Evolutionary conservation across 2,113 vertebrate genomes (phyloP), one percentile per base, ranked within the genome.

Genomic region (Gopherus flavomarginatus): DNA sequence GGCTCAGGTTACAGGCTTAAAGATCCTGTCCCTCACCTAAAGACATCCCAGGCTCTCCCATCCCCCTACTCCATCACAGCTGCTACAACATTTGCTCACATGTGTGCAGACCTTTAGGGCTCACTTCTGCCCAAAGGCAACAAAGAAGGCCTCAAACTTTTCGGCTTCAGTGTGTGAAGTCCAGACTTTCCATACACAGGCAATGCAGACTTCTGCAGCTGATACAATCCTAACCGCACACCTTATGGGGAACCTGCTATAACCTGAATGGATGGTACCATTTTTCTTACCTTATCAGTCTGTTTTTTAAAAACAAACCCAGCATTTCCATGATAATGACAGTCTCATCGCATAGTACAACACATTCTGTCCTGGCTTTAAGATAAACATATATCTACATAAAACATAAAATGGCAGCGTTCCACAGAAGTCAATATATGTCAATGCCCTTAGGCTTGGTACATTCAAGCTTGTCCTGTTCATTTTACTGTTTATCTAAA

Each of bases 401-500:
- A 27, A 96, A 94, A 27, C 72, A 35, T 42, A 27, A 96, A 94
- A 83, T 1, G 21, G n/a, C 13, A 72, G 44, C 0, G 0, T 35
- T 79, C 50, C n/a, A 83, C 56, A 72, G 77, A 72, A 94, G 87
- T 42, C 11, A 2, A 62, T 62, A 77, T 62, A 91, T 84, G 65
- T 81, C 0, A 0, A 47, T 79, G 77, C 78, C 79, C 13, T 53
- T 87, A 86, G 91, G 35, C 81, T 21, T 4, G 44, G 78, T 78
- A 49, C 29, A 52, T 89, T 69, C 27, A 82, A 6, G 42, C 59
- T 62, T 62, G 26, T 85, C 69, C 85, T 54, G 4, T 52, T 72
- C 26, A 83, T 79, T 81, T 4, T 93, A 92, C 87, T 82, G 9
- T 47, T 89, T 88, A 82, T 90, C 86, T 94, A 90, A 86, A 56